Percentiles rank a stretch among this genome's conserved stretches.
Conservation (phyloP, 2,797 vertebrate species). For the Macropus fuliginosus region DNA sequence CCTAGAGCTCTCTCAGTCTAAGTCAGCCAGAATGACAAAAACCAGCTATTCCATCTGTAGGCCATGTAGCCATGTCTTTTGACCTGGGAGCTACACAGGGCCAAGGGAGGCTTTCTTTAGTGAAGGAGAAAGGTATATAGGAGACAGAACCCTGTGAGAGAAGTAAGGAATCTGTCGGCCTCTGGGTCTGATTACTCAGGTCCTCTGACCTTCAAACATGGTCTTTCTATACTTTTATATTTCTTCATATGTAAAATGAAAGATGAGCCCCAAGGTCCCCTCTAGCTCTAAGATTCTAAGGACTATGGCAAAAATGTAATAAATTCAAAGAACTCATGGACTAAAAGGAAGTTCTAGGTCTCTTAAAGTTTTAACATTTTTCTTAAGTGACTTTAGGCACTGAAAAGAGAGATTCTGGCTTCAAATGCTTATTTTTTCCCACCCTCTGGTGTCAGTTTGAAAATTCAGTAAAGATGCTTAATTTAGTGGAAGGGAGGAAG, state of each 20-base stretch:
- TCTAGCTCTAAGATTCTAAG: background rate
- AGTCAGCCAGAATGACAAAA: background rate
- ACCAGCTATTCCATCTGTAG: background rate
- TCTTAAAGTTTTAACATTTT: conserved; percentile 3
- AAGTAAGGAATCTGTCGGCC: background rate
- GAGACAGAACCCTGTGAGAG: background rate
- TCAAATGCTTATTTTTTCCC: background rate
- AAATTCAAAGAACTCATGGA: background rate
- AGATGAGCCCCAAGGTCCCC: background rate
- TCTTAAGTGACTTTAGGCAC: background rate
- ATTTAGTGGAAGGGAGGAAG: conserved; percentile 3
- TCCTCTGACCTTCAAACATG: background rate
- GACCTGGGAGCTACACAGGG: background rate
- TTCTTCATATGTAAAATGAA: background rate
- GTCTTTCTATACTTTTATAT: background rate
- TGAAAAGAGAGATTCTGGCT: background rate
- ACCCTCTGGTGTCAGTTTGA: conserved; percentile 17
- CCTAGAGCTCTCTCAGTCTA: background rate
- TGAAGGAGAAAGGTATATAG: background rate
- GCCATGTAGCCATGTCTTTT: background rate
- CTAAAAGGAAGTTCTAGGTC: background rate
- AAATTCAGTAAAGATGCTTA: background rate
- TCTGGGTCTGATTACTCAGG: background rate
- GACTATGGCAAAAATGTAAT: background rate
- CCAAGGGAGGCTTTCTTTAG: background rate